Evolutionary conservation across 1,140 invertebrate species (phyloP).

Genomic region (Neodiprion lecontei): DNA sequence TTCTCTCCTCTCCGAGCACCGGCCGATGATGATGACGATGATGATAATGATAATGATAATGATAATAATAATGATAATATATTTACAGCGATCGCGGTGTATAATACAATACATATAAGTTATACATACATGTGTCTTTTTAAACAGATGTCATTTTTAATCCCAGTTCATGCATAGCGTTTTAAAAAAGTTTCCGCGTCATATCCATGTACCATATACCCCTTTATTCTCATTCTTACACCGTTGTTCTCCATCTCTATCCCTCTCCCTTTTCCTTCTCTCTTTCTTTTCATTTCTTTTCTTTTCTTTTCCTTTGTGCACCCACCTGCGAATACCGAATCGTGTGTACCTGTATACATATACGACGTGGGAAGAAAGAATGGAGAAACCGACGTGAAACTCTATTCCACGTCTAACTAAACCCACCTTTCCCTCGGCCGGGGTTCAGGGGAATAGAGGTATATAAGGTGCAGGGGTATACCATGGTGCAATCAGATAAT

Average conservation of each 20-base stretch:
- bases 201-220: neutral
- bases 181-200: too few species aligned
- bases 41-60: too few species aligned
- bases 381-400: slow-evolving; percentile 14
- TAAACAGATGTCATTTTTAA: too few species aligned
- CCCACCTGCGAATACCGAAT: slow-evolving; percentile 5
- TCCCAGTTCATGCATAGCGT: too few species aligned
- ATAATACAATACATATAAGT: too few species aligned
- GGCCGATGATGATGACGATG: too few species aligned
- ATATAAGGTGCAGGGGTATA: slow-evolving; percentile 21
- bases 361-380: slow-evolving; percentile 6
- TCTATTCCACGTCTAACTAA: slow-evolving; percentile 12
- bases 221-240: neutral
- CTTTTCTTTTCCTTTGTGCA: neutral
- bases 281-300: slow-evolving; percentile 12
- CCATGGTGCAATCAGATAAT: neutral
- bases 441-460: slow-evolving; percentile 8
- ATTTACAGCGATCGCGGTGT: too few species aligned
- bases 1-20: neutral
- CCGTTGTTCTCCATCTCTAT: neutral
- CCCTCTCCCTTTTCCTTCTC: neutral
- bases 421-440: neutral
- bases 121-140: too few species aligned
- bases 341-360: neutral
- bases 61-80: too few species aligned